phyloP scores from a whole-genome alignment of 2,888 invertebrate genomes.

The Arrhopalites spinosus region DNA sequence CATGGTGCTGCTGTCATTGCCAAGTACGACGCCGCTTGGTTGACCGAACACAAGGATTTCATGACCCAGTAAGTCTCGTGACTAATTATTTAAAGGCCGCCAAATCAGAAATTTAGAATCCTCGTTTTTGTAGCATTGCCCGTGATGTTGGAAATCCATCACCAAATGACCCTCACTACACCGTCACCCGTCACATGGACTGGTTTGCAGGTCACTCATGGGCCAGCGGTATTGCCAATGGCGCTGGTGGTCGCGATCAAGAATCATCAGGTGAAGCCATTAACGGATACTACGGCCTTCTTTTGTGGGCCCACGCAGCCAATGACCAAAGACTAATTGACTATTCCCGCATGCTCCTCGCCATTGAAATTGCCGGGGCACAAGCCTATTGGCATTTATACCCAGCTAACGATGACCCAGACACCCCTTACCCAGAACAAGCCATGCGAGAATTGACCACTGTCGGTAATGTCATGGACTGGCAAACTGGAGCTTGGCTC shows the following conservation, averaged over 20 bases:
- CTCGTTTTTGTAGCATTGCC: conserved; percentile 41
- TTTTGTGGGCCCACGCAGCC: conserved; percentile 42
- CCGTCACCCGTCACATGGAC: conserved; percentile 50
- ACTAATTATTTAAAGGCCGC: not conserved
- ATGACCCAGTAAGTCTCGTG: conserved; percentile 29
- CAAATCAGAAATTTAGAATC: not conserved
- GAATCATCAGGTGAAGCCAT: conserved; percentile 50
- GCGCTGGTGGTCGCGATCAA: conserved; percentile 48
- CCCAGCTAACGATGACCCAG: conserved; percentile 33
- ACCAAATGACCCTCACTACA: conserved; percentile 50
- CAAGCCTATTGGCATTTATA: conserved; percentile 48
- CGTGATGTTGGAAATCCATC: conserved; percentile 49
- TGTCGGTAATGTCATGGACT: conserved; percentile 50
- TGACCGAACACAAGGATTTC: conserved; percentile 35
- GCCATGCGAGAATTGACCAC: conserved; percentile 43
- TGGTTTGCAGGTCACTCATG: conserved; percentile 52
- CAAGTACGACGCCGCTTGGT: conserved; percentile 37
- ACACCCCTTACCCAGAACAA: conserved; percentile 47
- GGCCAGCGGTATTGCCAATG: conserved; percentile 51
- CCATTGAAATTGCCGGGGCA: conserved; percentile 48
- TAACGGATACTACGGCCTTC: conserved; percentile 50
- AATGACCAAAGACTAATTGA: conserved; percentile 49
- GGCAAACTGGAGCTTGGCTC: conserved; percentile 47
- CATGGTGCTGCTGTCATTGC: conserved; percentile 39
- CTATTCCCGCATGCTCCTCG: conserved; percentile 44